Evolutionary conservation across 2,888 invertebrate species (phyloP).

Genomic region (Drosophila paranaensis): DNA sequence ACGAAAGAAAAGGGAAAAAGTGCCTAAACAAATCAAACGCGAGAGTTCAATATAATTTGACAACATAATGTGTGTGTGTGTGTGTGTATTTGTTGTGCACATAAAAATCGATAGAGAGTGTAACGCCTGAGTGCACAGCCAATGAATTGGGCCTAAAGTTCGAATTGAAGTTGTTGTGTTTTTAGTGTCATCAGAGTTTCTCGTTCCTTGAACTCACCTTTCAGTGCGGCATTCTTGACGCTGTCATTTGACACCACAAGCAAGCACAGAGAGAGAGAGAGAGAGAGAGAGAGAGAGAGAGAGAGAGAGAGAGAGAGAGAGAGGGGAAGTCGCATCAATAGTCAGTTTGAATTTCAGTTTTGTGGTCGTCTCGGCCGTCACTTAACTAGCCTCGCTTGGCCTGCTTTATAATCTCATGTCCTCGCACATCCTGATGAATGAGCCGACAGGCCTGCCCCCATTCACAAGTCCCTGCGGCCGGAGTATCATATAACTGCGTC

Average conservation of each 20-base stretch:
- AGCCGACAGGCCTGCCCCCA: conserved; percentile 12
- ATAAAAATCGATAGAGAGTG: conserved; percentile 60
- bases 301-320: not conserved
- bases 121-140: conserved; percentile 43
- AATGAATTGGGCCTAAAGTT: conserved; percentile 29
- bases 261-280: conserved; percentile 12
- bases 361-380: conserved; percentile 40
- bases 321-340: conserved; percentile 41
- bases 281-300: conserved; percentile 15
- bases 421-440: conserved; percentile 39
- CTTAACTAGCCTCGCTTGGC: conserved; percentile 38
- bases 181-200: conserved; percentile 33
- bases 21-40: conserved; percentile 56
- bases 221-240: conserved; percentile 26
- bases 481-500: conserved; percentile 36
- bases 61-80: conserved; percentile 27
- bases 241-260: conserved; percentile 70
- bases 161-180: conserved; percentile 22
- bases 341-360: conserved; percentile 57
- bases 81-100: conserved; percentile 38
- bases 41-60: conserved; percentile 47
- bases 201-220: conserved; percentile 56
- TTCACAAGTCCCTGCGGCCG: conserved; percentile 18
- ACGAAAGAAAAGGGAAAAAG: conserved; percentile 9
- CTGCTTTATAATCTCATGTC: conserved; percentile 13